A percentile compares a stretch with the other conserved stretches of the same genome.
Evolutionary conservation across 2,113 vertebrate genomes (phyloP).

Genomic region (Lepus americanus): DNA sequence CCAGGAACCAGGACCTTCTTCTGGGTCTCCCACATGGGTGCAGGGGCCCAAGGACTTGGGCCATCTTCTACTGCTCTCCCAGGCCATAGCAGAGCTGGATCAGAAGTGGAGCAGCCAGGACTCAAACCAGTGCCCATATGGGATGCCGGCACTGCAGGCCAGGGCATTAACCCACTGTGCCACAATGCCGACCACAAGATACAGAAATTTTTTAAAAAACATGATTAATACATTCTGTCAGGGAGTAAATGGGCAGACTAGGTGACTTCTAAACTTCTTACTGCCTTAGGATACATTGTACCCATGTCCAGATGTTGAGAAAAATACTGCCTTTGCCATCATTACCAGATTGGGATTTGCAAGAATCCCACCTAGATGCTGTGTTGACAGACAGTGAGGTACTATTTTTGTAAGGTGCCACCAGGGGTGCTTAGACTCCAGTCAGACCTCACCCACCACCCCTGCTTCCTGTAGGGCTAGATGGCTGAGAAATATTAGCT

Average conservation of each 20-base stretch:
- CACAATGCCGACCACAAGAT: not conserved
- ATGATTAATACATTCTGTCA: not conserved
- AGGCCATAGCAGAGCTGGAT: no score
- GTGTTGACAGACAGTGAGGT: not conserved
- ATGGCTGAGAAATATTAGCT: not conserved
- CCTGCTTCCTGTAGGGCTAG: not conserved
- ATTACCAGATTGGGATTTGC: not conserved
- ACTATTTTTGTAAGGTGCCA: constrained; percentile 47
- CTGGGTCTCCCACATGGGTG: no score
- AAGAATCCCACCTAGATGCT: not conserved
- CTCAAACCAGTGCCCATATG: no score
- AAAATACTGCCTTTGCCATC: not conserved
- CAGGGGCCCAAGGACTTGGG: no score
- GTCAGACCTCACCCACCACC: not conserved
- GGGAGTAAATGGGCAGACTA: not conserved
- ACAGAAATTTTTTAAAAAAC: not conserved
- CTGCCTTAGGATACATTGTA: not conserved
- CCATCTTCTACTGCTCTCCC: no score
- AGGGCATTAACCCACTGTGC: no score
- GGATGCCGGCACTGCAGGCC: no score
- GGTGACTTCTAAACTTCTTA: not conserved
- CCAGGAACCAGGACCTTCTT: no score
- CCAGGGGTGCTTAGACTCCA: constrained; percentile 16
- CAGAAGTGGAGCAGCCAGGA: no score
- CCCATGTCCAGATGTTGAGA: not conserved